Base-by-base conservation (phyloP, 2,888 invertebrate species). In the Atethmia centrago region DNA sequence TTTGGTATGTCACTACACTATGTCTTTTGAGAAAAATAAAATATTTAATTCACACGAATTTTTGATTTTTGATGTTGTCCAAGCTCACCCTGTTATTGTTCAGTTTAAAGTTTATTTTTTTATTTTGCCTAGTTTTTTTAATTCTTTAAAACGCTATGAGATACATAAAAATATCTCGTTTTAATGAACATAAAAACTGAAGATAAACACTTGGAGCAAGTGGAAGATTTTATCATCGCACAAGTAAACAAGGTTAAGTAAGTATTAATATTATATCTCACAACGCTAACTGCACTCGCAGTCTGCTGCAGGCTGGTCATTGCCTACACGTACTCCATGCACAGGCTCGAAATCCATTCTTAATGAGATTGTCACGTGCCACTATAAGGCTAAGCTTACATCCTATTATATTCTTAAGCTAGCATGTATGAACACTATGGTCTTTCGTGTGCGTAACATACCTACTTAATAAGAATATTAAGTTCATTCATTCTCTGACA, bases 21-120 rank as follows among this genome's bases (percentile, higher is more conserved):
- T 69, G 47, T 62, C n/a, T 45, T 62, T 45, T 42, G n/a, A 31
- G 16, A 64, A 31, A 1, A 64, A 64, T 64, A 31, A 49, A 64
- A 64, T 64, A 49, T 31, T 19, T 7, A 45, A 45, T 9, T 16
- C 4, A 49, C 1, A 16, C 3, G 31, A 31, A 51, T 64, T 47
- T 64, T 70, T 40, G 19, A 36, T 49, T 25, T 21, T 28, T 45
- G 1, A 45, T 40, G 55, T 40, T 21, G 19, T n/a, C 9, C 21
- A 28, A 31, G 7, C 0, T n/a, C 4, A 9, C 3, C 31, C n/a
- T 31, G 28, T 19, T 68, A 40, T 51, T 28, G n/a, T 67, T 51
- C 10, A 40, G 25, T 28, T 66, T 47, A 45, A 16, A 16, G 7
- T 28, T 49, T n/a, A n/a, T 68, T 40, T 5, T 36, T 25, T 36